Percentiles rank a stretch among this genome's conserved stretches.
Conservation (phyloP, 2,113 vertebrate genomes). For the Bolborhynchus lineola region DNA sequence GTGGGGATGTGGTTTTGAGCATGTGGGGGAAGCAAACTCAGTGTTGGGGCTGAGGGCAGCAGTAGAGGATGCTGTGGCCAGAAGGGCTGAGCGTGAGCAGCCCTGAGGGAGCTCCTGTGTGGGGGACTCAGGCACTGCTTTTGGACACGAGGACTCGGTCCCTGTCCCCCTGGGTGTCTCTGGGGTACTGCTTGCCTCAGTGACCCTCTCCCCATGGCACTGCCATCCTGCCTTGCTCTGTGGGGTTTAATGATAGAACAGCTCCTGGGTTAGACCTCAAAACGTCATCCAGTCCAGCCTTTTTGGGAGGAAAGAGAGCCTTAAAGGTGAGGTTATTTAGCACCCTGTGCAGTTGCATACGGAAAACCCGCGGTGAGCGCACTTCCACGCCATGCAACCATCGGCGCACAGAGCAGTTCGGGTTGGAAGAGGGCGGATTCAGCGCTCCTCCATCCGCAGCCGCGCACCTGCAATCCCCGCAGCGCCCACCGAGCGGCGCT, state of each 20-base stretch:
- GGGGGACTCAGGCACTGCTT: fast-evolving
- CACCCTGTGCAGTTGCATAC: neutral
- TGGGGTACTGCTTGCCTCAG: fast-evolving
- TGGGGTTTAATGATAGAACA: neutral
- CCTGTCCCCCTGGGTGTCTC: neutral
- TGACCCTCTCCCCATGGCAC: neutral
- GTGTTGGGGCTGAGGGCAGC: fast-evolving
- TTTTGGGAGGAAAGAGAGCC: neutral
- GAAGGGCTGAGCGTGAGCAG: neutral
- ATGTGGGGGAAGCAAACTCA: neutral
- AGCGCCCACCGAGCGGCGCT: neutral
- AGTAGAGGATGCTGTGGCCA: fast-evolving
- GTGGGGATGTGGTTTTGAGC: fast-evolving
- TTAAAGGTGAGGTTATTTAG: neutral
- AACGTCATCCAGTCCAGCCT: neutral
- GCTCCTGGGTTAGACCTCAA: neutral
- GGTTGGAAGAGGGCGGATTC: neutral
- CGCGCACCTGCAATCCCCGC: neutral
- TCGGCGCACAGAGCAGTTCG: fast-evolving
- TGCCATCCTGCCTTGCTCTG: neutral
- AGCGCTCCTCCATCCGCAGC: neutral
- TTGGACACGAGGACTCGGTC: neutral
- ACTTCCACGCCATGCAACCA: neutral
- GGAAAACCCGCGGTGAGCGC: no score
- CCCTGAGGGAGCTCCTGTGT: neutral